Percentiles rank a stretch among this genome's conserved stretches.
Evolutionary conservation across 2,888 invertebrate genomes (phyloP).

Genomic region (Pilophorus perplexus): DNA sequence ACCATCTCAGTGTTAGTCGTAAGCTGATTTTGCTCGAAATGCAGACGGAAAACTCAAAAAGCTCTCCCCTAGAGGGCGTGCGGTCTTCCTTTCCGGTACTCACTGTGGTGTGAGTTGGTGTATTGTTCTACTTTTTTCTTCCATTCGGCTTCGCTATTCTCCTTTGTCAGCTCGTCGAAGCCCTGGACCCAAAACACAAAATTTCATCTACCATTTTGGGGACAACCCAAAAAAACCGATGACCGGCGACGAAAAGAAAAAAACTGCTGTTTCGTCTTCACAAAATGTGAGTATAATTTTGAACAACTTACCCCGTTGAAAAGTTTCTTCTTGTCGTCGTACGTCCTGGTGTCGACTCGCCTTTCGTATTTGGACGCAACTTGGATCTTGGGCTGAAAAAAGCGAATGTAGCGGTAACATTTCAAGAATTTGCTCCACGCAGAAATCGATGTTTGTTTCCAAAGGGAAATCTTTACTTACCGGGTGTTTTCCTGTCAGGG

Average conservation of each 20-base stretch:
- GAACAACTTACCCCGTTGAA: slow-evolving; percentile 95
- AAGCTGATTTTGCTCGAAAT: no score
- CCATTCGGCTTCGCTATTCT: slow-evolving; percentile 82
- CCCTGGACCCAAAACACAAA: slow-evolving; percentile 62
- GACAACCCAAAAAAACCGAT: slow-evolving; percentile 8
- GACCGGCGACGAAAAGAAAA: neutral
- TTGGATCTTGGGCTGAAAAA: slow-evolving; percentile 88
- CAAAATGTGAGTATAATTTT: neutral
- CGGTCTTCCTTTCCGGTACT: no score
- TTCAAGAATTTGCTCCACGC: no score
- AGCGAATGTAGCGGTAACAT: neutral
- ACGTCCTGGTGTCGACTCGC: slow-evolving; percentile 94
- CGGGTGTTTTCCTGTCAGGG: slow-evolving; percentile 37
- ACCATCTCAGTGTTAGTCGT: no score
- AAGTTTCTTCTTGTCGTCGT: slow-evolving; percentile 92
- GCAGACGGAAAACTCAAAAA: no score
- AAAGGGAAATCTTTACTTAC: no score
- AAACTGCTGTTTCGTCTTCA: slow-evolving; percentile 13
- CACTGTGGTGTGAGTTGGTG: slow-evolving; percentile 37
- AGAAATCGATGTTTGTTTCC: no score
- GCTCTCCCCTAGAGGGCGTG: no score
- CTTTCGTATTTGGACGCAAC: slow-evolving; percentile 98
- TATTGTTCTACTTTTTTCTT: slow-evolving; percentile 82
- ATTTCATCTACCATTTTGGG: no score
- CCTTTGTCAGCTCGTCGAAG: slow-evolving; percentile 79